Evolutionary conservation across 1,140 invertebrate species (phyloP).

Genomic region (Anoplophora glabripennis): DNA sequence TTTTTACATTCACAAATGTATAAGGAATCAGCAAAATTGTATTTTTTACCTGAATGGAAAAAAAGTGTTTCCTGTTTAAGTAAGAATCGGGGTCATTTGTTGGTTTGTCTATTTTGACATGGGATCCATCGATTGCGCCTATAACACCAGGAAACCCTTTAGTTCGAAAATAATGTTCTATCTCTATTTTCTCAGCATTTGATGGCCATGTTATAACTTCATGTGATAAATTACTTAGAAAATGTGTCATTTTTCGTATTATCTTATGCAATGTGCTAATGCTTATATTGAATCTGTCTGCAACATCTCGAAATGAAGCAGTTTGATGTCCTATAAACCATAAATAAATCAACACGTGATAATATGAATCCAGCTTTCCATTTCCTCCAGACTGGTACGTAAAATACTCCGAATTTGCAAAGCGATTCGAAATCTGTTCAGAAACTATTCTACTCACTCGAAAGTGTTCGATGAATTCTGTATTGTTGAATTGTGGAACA

Average conservation of each 20-base stretch:
- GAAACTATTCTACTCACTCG: no score
- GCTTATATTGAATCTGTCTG: conserved; percentile 38
- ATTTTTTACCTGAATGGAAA: conserved; percentile 33
- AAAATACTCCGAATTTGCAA: no score
- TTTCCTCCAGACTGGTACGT: no score
- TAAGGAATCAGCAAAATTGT: not conserved
- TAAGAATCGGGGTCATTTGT: conserved; percentile 13
- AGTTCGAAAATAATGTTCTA: conserved; percentile 27
- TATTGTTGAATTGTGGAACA: no score
- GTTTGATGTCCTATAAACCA: conserved; percentile 43
- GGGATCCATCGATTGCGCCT: conserved; percentile 19
- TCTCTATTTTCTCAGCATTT: conserved; percentile 30
- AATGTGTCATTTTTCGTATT: conserved; percentile 33
- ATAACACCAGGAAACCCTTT: conserved; percentile 26
- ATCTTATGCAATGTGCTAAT: conserved; percentile 35
- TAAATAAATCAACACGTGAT: conserved; percentile 29
- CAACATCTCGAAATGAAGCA: conserved; percentile 37
- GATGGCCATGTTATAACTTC: conserved; percentile 36
- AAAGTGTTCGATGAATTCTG: no score
- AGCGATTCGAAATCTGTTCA: no score
- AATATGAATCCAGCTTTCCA: no score
- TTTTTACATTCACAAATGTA: not conserved
- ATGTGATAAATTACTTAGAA: conserved; percentile 30
- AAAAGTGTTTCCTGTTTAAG: conserved; percentile 31
- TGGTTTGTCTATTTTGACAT: conserved; percentile 11